phyloP scores from a whole-genome alignment of 2,888 invertebrate species.

The Drosophila robusta region DNA sequence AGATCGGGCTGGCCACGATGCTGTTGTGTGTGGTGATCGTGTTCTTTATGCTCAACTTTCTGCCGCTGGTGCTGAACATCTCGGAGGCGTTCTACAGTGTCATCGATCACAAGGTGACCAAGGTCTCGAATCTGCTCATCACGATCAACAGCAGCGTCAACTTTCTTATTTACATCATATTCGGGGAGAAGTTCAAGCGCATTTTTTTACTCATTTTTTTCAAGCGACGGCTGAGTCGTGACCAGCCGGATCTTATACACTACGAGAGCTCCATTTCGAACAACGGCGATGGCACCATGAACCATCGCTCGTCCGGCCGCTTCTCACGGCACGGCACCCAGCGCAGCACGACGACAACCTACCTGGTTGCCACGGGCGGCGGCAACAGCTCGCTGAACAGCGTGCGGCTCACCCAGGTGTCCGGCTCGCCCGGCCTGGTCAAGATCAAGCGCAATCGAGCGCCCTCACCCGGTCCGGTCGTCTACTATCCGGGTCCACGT shows the following conservation, averaged over 20 bases:
- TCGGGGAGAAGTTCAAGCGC: constrained; percentile 97
- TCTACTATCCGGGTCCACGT: constrained; percentile 85
- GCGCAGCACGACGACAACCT: constrained; percentile 83
- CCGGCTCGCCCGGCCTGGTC: constrained; percentile 76
- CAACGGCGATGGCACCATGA: constrained; percentile 90
- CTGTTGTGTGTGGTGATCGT: constrained; percentile 96
- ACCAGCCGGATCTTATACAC: constrained; percentile 91
- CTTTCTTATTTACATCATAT: constrained; percentile 98
- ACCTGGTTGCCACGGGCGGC: constrained; percentile 67
- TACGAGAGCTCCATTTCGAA: constrained; percentile 94
- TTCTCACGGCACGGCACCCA: constrained; percentile 86
- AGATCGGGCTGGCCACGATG: constrained; percentile 98
- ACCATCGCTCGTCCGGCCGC: constrained; percentile 87
- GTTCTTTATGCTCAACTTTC: constrained; percentile 96
- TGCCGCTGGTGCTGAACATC: constrained; percentile 94
- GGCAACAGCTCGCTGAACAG: constrained; percentile 75
- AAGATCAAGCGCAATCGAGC: constrained; percentile 85
- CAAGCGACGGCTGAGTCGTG: constrained; percentile 88
- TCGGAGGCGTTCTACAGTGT: constrained; percentile 91
- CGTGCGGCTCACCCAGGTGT: constrained; percentile 81
- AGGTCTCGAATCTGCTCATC: constrained; percentile 95
- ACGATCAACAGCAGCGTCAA: constrained; percentile 99
- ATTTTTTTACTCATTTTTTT: constrained; percentile 93
- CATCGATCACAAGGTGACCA: constrained; percentile 90
- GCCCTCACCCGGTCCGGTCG: constrained; percentile 85